Evolutionary conservation across 1,140 invertebrate genomes (phyloP).

Genomic region (Tetramorium alpestre): DNA sequence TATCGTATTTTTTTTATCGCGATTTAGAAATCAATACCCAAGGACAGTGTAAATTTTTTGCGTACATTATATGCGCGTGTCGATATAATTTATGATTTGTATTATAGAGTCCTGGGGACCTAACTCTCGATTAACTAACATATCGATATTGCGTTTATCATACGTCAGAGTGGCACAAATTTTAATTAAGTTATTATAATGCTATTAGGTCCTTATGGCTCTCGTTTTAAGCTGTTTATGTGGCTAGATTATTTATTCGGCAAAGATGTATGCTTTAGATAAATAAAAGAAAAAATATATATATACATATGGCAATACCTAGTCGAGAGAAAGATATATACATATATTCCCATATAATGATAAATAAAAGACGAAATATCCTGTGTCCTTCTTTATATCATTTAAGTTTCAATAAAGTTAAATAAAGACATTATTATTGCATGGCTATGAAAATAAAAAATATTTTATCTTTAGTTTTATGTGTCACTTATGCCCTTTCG

Average conservation of each 20-base stretch:
- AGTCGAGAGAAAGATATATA: slow-evolving; percentile 69
- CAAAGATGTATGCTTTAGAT: slow-evolving; percentile 78
- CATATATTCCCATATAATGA: slow-evolving; percentile 77
- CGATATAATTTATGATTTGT: slow-evolving; percentile 59
- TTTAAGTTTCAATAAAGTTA: slow-evolving; percentile 78
- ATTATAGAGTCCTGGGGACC: slow-evolving; percentile 70
- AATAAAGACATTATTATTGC: slow-evolving; percentile 73
- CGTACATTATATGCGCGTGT: slow-evolving; percentile 47
- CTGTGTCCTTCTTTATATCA: slow-evolving; percentile 79
- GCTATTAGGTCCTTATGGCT: slow-evolving; percentile 74
- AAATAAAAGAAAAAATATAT: slow-evolving; percentile 76
- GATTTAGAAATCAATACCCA: slow-evolving; percentile 39
- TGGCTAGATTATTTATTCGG: slow-evolving; percentile 73
- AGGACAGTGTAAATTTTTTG: slow-evolving; percentile 64
- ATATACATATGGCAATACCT: slow-evolving; percentile 73
- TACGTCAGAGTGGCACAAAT: slow-evolving; percentile 26
- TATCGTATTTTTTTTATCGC: background rate
- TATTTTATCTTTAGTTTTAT: slow-evolving; percentile 75
- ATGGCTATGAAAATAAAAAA: slow-evolving; percentile 77
- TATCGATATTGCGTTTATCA: slow-evolving; percentile 18
- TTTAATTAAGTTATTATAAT: slow-evolving; percentile 39
- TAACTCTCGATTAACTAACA: slow-evolving; percentile 53
- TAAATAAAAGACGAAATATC: slow-evolving; percentile 81
- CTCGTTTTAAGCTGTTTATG: slow-evolving; percentile 68
- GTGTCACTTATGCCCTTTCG: slow-evolving; percentile 76